Base-by-base conservation (phyloP, 2,113 vertebrate genomes). In the Cavia porcellus region DNA sequence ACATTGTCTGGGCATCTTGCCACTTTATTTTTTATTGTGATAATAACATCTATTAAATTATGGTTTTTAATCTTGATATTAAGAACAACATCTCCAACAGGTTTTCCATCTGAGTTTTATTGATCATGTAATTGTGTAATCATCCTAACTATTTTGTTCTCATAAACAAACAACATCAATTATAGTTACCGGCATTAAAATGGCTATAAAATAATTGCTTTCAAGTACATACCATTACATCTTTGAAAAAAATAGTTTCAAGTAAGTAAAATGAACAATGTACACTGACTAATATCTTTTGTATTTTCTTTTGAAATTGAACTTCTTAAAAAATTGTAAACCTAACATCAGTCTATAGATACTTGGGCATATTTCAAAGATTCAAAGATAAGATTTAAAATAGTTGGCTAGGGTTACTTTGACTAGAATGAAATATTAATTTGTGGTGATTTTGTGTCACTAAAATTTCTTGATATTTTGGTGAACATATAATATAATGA, bases 241-340 rank as follows among this genome's bases (percentile, higher is more conserved):
- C 57, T 93, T 95, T 79, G 20, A 83, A 81, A 59, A 84, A 86
- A 83, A n/a, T 42, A 79, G 3, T 77, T 87, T 94, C 35, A 87
- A 64, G 57, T 83, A 57, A 70, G 1, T 87, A 42, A 42, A 92
- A 86, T 75, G 19, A 92, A 52, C 0, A 52, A 10, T 3, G 17
- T 61, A 94, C 84, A 38, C 89, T 85, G 30, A 59, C 20, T 47
- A 79, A 45, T 28, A 80, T 79, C 22, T 66, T 81, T 80, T 80
- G 55, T 59, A 25, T 17, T 82, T 94, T 85, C 17, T 52, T 86
- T 74, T n/a, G 35, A 81, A 70, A 66, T 22, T 92, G 32, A 86
- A 1, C 1, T 85, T 62, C 52, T 70, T 12, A 75, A 86, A 74
- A 61, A 14, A 3, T 74, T 74, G 22, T 42, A 22, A 61, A n/a